Conservation (phyloP, 37 sponge, comb jelly and placozoan genomes). For the Oopsacas minuta region DNA sequence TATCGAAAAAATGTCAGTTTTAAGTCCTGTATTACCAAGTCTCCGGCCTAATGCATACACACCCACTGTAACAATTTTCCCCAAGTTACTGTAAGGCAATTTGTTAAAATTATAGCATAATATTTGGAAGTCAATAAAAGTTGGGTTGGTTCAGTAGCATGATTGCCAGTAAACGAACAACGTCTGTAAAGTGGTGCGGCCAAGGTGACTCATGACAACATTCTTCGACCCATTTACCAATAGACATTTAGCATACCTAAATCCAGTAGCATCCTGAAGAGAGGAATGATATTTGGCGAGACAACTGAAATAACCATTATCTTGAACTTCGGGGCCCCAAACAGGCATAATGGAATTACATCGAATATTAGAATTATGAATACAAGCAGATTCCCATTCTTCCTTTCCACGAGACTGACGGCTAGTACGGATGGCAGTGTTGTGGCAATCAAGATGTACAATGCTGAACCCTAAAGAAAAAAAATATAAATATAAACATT, state of each 20-base stretch:
- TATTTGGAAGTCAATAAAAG: too few relatives aligned
- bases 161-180: too few relatives aligned
- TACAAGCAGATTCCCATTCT: slow-evolving; percentile 89
- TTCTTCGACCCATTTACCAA: too few relatives aligned
- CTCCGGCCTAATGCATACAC: too few relatives aligned
- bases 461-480: slow-evolving; percentile 60
- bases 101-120: too few relatives aligned
- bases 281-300: background rate
- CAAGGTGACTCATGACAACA: too few relatives aligned
- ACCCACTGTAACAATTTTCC: too few relatives aligned
- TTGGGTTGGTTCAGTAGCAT: too few relatives aligned
- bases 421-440: slow-evolving; percentile 42
- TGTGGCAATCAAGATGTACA: slow-evolving; percentile 81
- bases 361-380: slow-evolving; percentile 81
- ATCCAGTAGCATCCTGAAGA: background rate
- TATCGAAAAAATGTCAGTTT: too few relatives aligned
- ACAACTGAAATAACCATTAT: slow-evolving; percentile 1
- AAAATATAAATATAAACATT: slow-evolving; percentile 1
- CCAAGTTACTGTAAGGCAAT: too few relatives aligned
- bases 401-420: slow-evolving; percentile 62
- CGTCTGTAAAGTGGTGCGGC: too few relatives aligned
- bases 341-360: slow-evolving; percentile 85
- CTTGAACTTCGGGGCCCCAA: slow-evolving; percentile 80
- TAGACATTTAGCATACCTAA: background rate
- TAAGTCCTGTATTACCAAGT: too few relatives aligned